Evolutionary conservation across 1,140 invertebrate genomes (phyloP), one percentile per base, ranked within the genome.

Genomic region (Neomicropteryx cornuta): DNA sequence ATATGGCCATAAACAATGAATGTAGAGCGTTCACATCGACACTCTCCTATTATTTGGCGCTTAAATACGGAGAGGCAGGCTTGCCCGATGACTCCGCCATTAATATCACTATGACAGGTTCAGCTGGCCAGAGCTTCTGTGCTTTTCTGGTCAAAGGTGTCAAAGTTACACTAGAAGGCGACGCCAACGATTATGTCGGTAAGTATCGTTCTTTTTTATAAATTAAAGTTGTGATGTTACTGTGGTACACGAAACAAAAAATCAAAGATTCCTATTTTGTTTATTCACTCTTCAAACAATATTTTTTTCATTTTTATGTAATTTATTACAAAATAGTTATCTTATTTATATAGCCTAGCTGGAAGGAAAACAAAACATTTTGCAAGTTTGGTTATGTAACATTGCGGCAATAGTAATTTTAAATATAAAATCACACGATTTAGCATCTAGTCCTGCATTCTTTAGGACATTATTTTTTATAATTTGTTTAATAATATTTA

Each of bases 111-210:
- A 62, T 98, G 21, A 83, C 68, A 43, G 96, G 96, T 5, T 94
- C 91, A n/a, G 96, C 94, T 18, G 96, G 96, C 20, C 96, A 99
- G 68, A 97, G 92, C 57, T 98, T 99, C 68, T 93, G 96, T 62
- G 94, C 95, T n/a, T 99, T 99, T 68, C 65, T 99, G 42, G 80
- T 86, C 0, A 84, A 81, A 42, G 96, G 96, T 20, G 75, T 98
- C 40, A 80, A 80, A 45, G 82, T 97, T 2, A 87, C 79, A 8
- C 71, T 99, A 3, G 93, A 96, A 66, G 96, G 96, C 35, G 96
- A 99, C 70, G 86, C 94, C 32, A 99, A 99, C 64, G 96, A 99
- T 66, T 99, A 99, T 66, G 95, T 99, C 41, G 94, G 91, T 67
- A 47, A 51, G 52, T 44, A 46, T 5, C n/a, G 10, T 10, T 39